Evolutionary conservation across 2,888 invertebrate genomes (phyloP), one percentile per base, ranked within the genome.

Genomic region (Erynnis tages): DNA sequence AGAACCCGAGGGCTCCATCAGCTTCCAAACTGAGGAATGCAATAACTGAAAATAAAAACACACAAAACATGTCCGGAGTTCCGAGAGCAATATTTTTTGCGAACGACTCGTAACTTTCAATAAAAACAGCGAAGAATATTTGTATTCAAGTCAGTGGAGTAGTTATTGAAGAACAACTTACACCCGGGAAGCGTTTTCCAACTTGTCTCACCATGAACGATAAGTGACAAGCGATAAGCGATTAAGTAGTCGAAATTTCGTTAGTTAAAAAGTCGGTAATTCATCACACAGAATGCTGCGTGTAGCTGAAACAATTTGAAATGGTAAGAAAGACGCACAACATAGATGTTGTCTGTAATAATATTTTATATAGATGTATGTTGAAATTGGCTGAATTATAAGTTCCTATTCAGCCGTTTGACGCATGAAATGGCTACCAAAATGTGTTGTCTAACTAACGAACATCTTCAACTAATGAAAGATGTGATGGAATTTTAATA

Each of bases 91-190:
- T 43, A 50, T 50, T 50, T 50, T 50, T 50, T 50, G 50, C 50
- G 41, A 52, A 53, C 49, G 44, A 48, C 48, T 47, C 45, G 48
- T 53, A 55, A 44, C 49, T 40, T 50, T 35, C 56, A 35, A 50
- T 50, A 56, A 56, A 56, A 54, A 47, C 54, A 54, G 35, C 46
- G 32, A 27, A 29, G 32, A 27, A 27, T 54, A 55, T 59, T 59
- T 49, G 62, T 60, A 65, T 63, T 62, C 65, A 54, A 54, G 49
- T 56, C 59, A 44, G 53, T 44, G 52, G 48, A 41, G 38, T 54
- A 50, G 56, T 59, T 62, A 63, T 63, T 61, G 61, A 57, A 59
- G 58, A 61, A 50, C 50, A 50, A 57, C 56, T 58, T 54, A 55
- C 58, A 53, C 53, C 49, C 54, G 52, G 52, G 50, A 46, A 37